Conservation (phyloP, 2,797 vertebrate species). For the Rallus crepitans region DNA sequence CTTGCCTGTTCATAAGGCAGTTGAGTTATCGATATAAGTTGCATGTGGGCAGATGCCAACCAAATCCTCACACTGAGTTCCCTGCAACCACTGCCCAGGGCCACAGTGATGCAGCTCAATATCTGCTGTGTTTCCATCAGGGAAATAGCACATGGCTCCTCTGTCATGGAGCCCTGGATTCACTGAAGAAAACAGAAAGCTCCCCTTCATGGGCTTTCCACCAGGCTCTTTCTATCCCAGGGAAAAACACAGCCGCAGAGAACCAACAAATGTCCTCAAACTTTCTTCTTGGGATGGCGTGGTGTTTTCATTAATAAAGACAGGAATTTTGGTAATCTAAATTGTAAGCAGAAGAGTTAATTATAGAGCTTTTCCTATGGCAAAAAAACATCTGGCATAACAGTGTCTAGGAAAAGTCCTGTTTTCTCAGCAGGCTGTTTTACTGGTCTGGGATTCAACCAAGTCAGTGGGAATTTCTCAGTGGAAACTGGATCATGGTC, state of each 20-base stretch:
- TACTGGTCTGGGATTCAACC: not conserved
- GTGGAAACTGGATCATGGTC: not conserved
- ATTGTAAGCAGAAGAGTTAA: constrained; percentile 7
- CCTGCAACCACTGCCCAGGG: not conserved
- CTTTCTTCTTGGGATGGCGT: not conserved
- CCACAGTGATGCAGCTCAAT: not conserved
- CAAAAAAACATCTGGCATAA: constrained; percentile 32
- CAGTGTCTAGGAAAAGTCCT: not conserved
- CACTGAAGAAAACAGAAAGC: not conserved
- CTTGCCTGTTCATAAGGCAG: not conserved
- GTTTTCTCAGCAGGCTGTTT: constrained; percentile 6
- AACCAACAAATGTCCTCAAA: not conserved
- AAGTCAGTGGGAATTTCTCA: constrained; percentile 16
- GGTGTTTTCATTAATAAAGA: constrained; percentile 46
- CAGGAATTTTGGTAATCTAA: not conserved
- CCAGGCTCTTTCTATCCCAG: not conserved
- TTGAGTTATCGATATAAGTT: not conserved
- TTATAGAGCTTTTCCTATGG: constrained; percentile 7
- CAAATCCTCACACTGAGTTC: not conserved
- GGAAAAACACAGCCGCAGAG: not conserved
- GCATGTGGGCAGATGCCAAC: not conserved
- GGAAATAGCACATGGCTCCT: not conserved
- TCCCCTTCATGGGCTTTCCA: not conserved
- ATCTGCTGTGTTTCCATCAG: not conserved
- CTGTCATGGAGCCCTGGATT: not conserved